Base-by-base conservation (phyloP, 2,888 invertebrate species). In the Steinernema scapterisci region DNA sequence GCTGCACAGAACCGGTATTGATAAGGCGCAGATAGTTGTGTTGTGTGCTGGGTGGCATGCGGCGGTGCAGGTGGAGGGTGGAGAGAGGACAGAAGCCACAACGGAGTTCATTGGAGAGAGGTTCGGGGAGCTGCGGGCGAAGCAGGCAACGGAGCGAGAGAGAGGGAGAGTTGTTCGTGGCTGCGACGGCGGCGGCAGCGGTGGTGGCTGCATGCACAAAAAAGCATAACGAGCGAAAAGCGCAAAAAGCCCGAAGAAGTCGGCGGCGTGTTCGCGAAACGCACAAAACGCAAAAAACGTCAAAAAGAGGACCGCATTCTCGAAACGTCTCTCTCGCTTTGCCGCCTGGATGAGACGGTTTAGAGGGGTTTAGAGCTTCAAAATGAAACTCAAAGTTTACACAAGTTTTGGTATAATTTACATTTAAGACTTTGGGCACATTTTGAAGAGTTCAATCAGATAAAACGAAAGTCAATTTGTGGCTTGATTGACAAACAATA, bases 251-350 rank as follows among this genome's bases (percentile, higher is more conserved):
- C 31, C 63, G 31, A 19, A 52, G 52, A 21, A 19, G 63, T 13
- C 63, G 38, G 63, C 63, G 38, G 63, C 63, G 38, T 25, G 31
- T 63, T 63, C 63, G 63, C 63, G 63, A 63, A 63, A 52, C 52
- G 21, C 52, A 21, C 52, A 23, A 52, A 52, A 52, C 52, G 52
- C 52, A 52, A 52, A 52, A 52, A 52, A 9, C 23, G 52, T 21
- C 52, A 23, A 52, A 52, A 52, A 52, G 52, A 52, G 52, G 23
- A 52, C 52, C 21, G 52, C 52, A 52, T 52, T 52, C 52, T 52
- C 52, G 52, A 52, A 52, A 52, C 52, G 52, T 52, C 52, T 52
- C 52, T 23, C 21, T 19, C 52, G 38, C 38, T 38, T 38, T 6
- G 5, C 38, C 38, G 38, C 38, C 3, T 38, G 38, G 5, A 6